Base-by-base conservation (phyloP, 2,113 vertebrate genomes). In the Nycticorax nycticorax region DNA sequence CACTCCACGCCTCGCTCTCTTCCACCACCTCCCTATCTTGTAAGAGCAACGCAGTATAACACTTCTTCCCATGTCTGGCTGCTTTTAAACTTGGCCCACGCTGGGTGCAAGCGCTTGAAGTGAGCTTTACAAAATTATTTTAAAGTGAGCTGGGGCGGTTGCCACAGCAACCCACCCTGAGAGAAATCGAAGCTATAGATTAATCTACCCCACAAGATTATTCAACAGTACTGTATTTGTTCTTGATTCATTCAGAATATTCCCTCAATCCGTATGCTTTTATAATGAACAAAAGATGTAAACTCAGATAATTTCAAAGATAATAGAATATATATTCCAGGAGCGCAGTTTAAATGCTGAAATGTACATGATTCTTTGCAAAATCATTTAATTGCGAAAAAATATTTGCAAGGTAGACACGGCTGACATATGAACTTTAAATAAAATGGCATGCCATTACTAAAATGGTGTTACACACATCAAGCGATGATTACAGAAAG, bases 91-190 rank as follows among this genome's bases (percentile, higher is more conserved):
- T 96, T 98, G 98, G 97, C 97, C 98, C 97, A 98, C 80, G 96
- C 98, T 98, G 98, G 97, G 97, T 96, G 92, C 94, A 98, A 98
- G 98, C 39, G 97, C 97, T 98, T 98, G 97, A 98, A 98, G 97
- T 98, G 93, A 97, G 98, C 98, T 98, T 98, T 98, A 98, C 97
- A 97, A 98, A 98, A 98, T 97, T 98, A 98, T 98, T 98, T 98
- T 98, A 98, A 98, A 98, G 97, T 97, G 97, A 98, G 95, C 97
- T 98, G 97, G 98, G 98, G 97, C 4, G 97, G 98, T 98, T 98
- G 98, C 98, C 97, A 98, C 98, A 98, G 98, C 98, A 98, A 98
- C 98, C 94, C 97, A 98, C 97, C 98, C 98, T 98, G 97, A 98
- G 97, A 98, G 97, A 97, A 98, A 98, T 97, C 56, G 89, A 98